Evolutionary conservation across 2,888 invertebrate species (phyloP).

Genomic region (Phaedon cochleariae): DNA sequence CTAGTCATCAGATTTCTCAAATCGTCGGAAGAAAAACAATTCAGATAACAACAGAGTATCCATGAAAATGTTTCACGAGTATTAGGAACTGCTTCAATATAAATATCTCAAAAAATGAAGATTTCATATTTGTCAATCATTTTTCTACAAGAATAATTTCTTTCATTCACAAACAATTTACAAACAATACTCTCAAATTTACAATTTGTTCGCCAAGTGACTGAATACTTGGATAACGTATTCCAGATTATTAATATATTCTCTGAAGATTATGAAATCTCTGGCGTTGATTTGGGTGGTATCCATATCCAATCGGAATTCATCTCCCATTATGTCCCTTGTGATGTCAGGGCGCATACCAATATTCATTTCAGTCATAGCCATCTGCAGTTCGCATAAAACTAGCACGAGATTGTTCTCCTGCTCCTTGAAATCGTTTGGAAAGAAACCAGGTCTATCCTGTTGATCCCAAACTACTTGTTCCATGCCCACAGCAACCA

Average conservation of each 20-base stretch:
- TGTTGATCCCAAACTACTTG: conserved; percentile 71
- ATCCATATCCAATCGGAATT: conserved; percentile 54
- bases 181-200: conserved; percentile 11
- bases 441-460: conserved; percentile 58
- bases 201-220: conserved; percentile 47
- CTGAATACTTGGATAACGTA: conserved; percentile 66
- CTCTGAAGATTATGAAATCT: conserved; percentile 71
- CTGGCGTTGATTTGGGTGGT: conserved; percentile 63
- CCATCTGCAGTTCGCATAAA: conserved; percentile 74
- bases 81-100: background rate
- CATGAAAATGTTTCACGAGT: background rate
- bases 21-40: background rate
- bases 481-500: conserved; percentile 75
- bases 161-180: background rate
- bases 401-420: conserved; percentile 71
- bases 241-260: conserved; percentile 70
- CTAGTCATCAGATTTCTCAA: background rate
- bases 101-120: background rate
- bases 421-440: conserved; percentile 66
- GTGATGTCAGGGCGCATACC: conserved; percentile 63
- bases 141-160: background rate
- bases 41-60: background rate
- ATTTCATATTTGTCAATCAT: background rate
- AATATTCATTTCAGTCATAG: conserved; percentile 65
- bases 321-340: conserved; percentile 61